Evolutionary conservation across 2,888 invertebrate species (phyloP).

Genomic region (Andrena hattorfiana): DNA sequence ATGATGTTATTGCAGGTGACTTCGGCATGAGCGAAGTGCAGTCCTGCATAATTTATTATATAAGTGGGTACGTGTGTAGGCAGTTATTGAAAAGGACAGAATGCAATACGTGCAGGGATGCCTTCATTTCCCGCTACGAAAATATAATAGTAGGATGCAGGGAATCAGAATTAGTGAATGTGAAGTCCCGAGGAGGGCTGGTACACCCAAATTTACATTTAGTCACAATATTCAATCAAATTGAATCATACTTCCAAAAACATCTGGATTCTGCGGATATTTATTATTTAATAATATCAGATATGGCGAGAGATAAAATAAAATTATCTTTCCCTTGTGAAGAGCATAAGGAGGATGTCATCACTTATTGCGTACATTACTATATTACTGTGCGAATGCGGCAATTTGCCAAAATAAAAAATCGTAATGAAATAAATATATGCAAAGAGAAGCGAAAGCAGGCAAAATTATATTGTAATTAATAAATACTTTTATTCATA

Average conservation of each 20-base stretch:
- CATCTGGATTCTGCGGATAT: background rate
- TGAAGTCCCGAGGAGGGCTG: background rate
- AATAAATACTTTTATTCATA: background rate
- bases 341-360: background rate
- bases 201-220: background rate
- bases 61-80: background rate
- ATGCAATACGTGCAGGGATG: background rate
- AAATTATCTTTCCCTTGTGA: background rate
- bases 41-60: background rate
- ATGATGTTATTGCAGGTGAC: background rate
- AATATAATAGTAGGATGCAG: background rate
- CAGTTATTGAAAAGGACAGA: background rate
- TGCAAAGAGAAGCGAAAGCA: background rate
- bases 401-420: background rate
- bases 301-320: background rate
- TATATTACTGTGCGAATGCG: background rate
- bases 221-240: background rate
- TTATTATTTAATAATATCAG: background rate
- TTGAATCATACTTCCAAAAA: background rate
- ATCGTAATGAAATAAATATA: background rate
- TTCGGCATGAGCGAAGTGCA: background rate
- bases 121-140: background rate
- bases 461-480: background rate
- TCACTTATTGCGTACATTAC: background rate
- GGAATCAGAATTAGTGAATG: background rate